Evolutionary conservation across 2,888 invertebrate species (phyloP).

Genomic region (Deladenus siricidicola): DNA sequence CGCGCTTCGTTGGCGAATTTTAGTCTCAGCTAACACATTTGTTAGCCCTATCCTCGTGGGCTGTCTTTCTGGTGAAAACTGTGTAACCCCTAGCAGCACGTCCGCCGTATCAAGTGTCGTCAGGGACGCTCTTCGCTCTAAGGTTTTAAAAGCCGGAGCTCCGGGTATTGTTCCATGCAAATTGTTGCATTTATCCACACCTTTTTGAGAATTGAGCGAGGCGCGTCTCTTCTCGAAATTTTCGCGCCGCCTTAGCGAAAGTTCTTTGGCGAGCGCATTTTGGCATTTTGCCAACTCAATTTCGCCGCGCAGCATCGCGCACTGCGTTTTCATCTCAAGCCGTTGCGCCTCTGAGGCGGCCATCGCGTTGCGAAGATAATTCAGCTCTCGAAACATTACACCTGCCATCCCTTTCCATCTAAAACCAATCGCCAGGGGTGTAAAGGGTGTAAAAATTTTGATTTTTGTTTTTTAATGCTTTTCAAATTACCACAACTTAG

Average conservation of each 20-base stretch:
- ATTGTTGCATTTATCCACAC: too few relatives aligned
- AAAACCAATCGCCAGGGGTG: background rate
- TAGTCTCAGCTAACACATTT: too few relatives aligned
- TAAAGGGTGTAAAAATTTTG: too few relatives aligned
- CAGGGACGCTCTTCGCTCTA: too few relatives aligned
- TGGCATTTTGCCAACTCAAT: slow-evolving; percentile 38
- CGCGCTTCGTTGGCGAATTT: too few relatives aligned
- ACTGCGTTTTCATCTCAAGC: slow-evolving; percentile 28
- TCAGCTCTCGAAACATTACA: slow-evolving; percentile 44
- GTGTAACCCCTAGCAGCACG: too few relatives aligned
- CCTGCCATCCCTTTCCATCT: slow-evolving; percentile 48
- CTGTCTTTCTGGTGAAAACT: too few relatives aligned
- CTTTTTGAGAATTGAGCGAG: background rate
- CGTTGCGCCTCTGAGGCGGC: slow-evolving; percentile 24
- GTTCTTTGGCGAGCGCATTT: slow-evolving; percentile 16
- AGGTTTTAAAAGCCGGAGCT: too few relatives aligned
- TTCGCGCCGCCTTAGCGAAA: background rate
- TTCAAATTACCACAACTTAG: too few relatives aligned
- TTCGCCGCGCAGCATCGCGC: slow-evolving; percentile 46
- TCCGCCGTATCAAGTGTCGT: background rate
- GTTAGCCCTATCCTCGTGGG: too few relatives aligned
- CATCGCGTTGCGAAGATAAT: slow-evolving; percentile 35
- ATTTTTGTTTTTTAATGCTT: too few relatives aligned
- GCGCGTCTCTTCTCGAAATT: background rate
- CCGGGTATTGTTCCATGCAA: too few relatives aligned